Percentiles rank a stretch among this genome's conserved stretches.
Evolutionary conservation across 2,888 invertebrate genomes (phyloP).

Genomic region (Nasonia oneida): DNA sequence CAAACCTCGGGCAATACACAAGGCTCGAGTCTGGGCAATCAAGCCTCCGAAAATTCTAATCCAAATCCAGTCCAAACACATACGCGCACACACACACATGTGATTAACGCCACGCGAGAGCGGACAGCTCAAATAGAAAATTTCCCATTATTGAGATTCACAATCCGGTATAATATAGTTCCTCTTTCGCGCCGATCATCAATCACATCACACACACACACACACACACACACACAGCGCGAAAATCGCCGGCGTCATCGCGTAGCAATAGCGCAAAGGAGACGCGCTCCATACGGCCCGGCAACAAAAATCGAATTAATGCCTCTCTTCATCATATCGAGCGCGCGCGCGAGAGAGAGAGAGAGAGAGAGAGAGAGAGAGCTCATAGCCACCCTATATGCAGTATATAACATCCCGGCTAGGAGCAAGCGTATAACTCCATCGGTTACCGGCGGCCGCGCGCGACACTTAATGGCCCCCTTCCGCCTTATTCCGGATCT

Average conservation of each 20-base stretch:
- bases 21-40: neutral
- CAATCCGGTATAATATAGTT: conserved; percentile 26
- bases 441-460: conserved; percentile 13
- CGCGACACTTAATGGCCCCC: conserved; percentile 37
- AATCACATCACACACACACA: conserved; percentile 16
- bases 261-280: conserved; percentile 1
- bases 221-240: too few species aligned
- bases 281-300: neutral
- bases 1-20: neutral
- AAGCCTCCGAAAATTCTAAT: conserved; percentile 25
- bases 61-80: neutral
- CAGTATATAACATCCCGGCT: conserved; percentile 9
- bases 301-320: conserved; percentile 56
- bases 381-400: conserved; percentile 1
- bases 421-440: conserved; percentile 27
- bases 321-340: conserved; percentile 38
- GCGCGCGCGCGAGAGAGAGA: neutral
- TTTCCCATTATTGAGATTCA: conserved; percentile 44
- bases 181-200: conserved; percentile 19
- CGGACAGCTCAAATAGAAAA: conserved; percentile 52
- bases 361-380: neutral
- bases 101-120: neutral
- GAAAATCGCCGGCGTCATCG: conserved; percentile 50
- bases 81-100: neutral
- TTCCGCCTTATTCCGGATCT: conserved; percentile 29